Conservation (phyloP, 1,140 invertebrate species). For the Armadillidium nasatum region DNA sequence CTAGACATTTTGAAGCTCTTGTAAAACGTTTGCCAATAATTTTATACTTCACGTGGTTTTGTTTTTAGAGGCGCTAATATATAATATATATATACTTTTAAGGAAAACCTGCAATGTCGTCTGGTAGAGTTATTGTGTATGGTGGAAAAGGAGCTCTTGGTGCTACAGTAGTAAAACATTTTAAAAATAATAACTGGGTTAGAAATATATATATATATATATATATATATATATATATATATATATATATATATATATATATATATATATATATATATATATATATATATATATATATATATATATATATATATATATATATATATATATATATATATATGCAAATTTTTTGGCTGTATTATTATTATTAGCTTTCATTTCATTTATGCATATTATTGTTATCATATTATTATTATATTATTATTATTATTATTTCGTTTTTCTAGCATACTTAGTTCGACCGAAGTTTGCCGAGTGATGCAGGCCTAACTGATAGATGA, state of each 20-base stretch:
- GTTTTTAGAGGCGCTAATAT: too few species aligned
- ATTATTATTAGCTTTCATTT: too few species aligned
- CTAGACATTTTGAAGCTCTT: too few species aligned
- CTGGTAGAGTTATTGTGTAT: slow-evolving; percentile 76
- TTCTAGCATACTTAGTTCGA: too few species aligned
- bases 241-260: slow-evolving; percentile 15
- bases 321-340: slow-evolving; percentile 6
- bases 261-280: slow-evolving; percentile 11
- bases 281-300: slow-evolving; percentile 13
- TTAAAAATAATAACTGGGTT: slow-evolving; percentile 85
- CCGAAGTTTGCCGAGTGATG: too few species aligned
- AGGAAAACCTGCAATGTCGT: background rate
- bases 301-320: slow-evolving; percentile 1
- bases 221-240: background rate
- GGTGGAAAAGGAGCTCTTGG: slow-evolving; percentile 93
- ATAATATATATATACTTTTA: too few species aligned
- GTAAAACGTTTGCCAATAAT: too few species aligned
- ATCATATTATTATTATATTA: too few species aligned
- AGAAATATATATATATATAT: slow-evolving; percentile 47
- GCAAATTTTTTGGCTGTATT: background rate
- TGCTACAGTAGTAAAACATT: slow-evolving; percentile 73
- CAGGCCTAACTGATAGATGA: too few species aligned
- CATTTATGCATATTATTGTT: too few species aligned
- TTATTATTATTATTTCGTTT: too few species aligned
- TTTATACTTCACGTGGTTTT: too few species aligned